Conservation (phyloP, 2,888 invertebrate genomes). For the Cremastinae sp. region DNA sequence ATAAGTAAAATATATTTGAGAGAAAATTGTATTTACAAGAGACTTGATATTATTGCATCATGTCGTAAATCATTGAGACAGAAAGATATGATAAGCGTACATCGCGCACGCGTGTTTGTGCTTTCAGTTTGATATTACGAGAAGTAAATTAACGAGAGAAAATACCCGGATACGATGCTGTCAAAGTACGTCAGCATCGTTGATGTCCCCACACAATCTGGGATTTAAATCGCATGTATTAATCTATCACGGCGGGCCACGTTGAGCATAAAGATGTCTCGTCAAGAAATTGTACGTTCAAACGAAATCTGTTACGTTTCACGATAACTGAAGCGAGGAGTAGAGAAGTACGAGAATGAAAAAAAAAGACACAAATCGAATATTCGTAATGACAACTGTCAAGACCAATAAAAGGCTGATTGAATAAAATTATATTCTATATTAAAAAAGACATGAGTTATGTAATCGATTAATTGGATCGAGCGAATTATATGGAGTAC, state of each 20-base stretch:
- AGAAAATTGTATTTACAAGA: constrained; percentile 18
- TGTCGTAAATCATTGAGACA: constrained; percentile 29
- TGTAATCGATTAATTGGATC: no score
- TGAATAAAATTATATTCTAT: no score
- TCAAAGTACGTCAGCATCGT: constrained; percentile 10
- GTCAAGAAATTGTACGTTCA: not conserved
- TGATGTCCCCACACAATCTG: not conserved
- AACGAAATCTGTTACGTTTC: constrained; percentile 33
- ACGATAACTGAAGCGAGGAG: constrained; percentile 23
- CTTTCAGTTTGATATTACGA: constrained; percentile 1
- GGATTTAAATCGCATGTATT: not conserved
- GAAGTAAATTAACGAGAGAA: constrained; percentile 4
- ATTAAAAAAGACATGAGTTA: no score
- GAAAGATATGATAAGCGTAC: constrained; percentile 3
- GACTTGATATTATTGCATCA: constrained; percentile 8
- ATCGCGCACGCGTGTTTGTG: not conserved
- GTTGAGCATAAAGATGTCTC: not conserved
- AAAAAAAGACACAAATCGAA: constrained; percentile 13
- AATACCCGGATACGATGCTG: constrained; percentile 1
- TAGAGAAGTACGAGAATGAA: constrained; percentile 40
- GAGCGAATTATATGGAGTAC: no score
- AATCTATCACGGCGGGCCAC: not conserved
- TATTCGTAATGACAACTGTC: constrained; percentile 68
- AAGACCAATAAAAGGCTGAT: constrained; percentile 63
- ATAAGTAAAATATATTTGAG: not conserved